Base-by-base conservation (phyloP, 1,140 invertebrate genomes). In the Stenopsyche tienmushanensis region DNA sequence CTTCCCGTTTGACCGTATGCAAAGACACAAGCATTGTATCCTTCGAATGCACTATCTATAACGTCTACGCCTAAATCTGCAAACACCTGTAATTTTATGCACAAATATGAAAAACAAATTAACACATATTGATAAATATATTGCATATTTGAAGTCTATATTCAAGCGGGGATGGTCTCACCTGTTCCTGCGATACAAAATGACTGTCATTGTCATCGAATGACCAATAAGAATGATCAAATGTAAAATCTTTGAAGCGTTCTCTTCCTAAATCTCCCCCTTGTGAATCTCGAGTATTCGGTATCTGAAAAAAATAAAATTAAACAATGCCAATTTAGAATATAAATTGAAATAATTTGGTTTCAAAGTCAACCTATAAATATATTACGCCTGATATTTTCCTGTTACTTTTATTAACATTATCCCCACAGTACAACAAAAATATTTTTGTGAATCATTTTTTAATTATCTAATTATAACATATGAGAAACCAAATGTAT, bases 11-110 rank as follows among this genome's bases (percentile, higher is more conserved):
- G 94, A 45, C 92, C 93, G 75, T 94, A 93, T 13, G 95, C 96
- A 83, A 98, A 97, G 67, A 98, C 94, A 79, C 95, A 98, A 59
- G 93, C 95, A 84, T 98, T 99, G 83, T 97, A 98, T 34, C 95
- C 96, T 80, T 95, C 86, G 80, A 97, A 97, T 52, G 95, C 94
- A 83, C 93, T 93, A 77, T 96, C 90, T 70, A 96, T 88, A 29
- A 96, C 92, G 82, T 95, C 93, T 73, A 87, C 86, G 55, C 94
- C 94, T 55, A 96, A 83, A 83, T 93, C 90, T 45, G 88, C 83
- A 82, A 93, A 96, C 57, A 94, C 90, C 86, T 90, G 74, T 34
- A 81, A 79, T 10, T 5, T 8, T n/a, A 39, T 39, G 7, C n/a
- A 5, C 29, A 39, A 8, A 39, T 39, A 39, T 39, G 13, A 8